Conservation (phyloP, 2,113 vertebrate genomes). For the Ginglymostoma cirratum region DNA sequence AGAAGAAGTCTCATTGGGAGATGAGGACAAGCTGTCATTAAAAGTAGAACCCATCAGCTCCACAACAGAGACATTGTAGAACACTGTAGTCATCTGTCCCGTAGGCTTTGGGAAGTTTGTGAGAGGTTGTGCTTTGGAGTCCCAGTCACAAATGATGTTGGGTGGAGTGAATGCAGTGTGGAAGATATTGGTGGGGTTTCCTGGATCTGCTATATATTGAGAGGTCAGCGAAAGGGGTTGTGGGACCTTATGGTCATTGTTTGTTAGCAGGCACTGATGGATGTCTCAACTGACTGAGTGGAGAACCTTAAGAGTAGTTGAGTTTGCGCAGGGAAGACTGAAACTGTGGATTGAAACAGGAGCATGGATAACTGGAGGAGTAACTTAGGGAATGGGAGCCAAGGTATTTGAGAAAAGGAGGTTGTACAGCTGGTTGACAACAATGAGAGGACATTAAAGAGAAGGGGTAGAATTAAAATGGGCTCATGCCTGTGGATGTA, state of each 20-base stretch:
- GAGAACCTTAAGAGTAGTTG: background rate
- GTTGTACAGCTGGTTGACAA: background rate
- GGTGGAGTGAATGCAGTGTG: background rate
- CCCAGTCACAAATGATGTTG: background rate
- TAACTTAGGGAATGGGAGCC: background rate
- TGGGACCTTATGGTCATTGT: background rate
- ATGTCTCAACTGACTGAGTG: background rate
- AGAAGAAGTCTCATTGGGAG: background rate
- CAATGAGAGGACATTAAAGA: background rate
- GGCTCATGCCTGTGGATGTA: background rate
- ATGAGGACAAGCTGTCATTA: background rate
- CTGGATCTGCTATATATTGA: background rate
- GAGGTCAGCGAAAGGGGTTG: background rate
- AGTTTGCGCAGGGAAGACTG: background rate
- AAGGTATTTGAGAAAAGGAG: background rate
- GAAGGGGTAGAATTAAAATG: background rate
- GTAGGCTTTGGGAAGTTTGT: background rate
- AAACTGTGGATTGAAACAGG: background rate
- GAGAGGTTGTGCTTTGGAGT: background rate
- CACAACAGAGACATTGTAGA: background rate
- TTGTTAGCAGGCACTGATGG: background rate
- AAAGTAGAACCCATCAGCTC: background rate
- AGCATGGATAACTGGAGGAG: background rate
- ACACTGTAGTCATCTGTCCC: background rate
- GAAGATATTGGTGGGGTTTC: background rate